These are phyloP conservation scores for Lepus timidus DNA, from an alignment of 2,113 vertebrate species.

Conservation along the genomic window DNA sequence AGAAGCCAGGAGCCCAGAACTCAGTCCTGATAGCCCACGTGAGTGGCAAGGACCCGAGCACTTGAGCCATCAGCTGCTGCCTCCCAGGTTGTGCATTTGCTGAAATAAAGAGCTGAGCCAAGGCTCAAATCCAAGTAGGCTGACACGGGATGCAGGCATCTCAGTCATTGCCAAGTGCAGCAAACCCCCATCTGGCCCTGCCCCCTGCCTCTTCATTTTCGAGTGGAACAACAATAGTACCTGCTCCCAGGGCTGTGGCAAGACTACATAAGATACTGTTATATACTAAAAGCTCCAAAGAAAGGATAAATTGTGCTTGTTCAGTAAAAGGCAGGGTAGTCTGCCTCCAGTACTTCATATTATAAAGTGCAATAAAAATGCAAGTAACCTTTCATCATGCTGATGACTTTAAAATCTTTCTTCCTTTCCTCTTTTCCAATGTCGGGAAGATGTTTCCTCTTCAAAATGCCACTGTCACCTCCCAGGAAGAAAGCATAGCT, in stretches of 20 bases:
- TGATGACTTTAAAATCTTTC: constrained; percentile 40
- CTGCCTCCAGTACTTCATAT: neutral
- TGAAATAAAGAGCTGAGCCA: too few relatives aligned
- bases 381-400: neutral
- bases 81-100: too few relatives aligned
- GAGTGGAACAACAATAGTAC: neutral
- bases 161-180: too few relatives aligned
- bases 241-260: neutral
- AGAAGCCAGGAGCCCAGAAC: too few relatives aligned
- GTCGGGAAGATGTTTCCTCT: neutral
- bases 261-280: neutral
- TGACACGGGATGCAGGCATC: too few relatives aligned
- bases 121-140: too few relatives aligned
- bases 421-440: constrained; percentile 43
- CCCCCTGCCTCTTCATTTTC: neutral
- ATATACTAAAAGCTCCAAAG: constrained; percentile 8
- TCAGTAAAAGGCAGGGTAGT: neutral
- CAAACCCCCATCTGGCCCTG: too few relatives aligned
- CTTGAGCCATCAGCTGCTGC: too few relatives aligned
- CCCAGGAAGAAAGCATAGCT: constrained; percentile 53
- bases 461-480: constrained; percentile 47
- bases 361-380: constrained; percentile 14
- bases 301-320: neutral
- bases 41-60: too few relatives aligned
- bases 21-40: too few relatives aligned